These are phyloP conservation scores for Eumacrocentrus americanus DNA, from an alignment of 2,888 invertebrate species.

Conservation along the genomic window DNA sequence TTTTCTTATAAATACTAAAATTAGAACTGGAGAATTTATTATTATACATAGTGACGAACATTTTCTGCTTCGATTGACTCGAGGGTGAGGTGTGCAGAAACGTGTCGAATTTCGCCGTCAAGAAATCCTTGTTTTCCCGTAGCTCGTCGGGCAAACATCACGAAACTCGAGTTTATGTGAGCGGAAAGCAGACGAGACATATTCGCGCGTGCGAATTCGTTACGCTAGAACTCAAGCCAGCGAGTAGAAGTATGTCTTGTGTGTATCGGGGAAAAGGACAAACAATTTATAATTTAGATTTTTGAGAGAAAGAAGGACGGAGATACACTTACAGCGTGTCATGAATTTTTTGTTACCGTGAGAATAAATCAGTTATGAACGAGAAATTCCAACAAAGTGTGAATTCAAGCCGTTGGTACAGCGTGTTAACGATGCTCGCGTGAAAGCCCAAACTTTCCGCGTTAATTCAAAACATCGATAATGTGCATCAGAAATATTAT, in stretches of 20 bases:
- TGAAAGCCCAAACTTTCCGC: not conserved
- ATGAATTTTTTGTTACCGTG: conserved; percentile 1
- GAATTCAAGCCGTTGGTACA: conserved; percentile 10
- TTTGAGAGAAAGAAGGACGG: no score
- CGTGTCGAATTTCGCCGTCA: conserved; percentile 12
- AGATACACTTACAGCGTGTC: no score
- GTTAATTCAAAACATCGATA: not conserved
- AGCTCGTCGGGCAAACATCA: conserved; percentile 16
- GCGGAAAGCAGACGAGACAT: conserved; percentile 19
- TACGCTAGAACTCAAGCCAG: not conserved
- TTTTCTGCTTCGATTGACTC: no score
- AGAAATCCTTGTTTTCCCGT: conserved; percentile 34
- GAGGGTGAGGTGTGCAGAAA: not conserved
- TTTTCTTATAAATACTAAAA: no score
- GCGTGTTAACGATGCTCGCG: conserved; percentile 1
- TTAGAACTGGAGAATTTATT: no score
- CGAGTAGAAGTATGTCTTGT: not conserved
- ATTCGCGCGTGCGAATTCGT: not conserved
- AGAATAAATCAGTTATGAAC: not conserved
- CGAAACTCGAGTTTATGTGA: conserved; percentile 27
- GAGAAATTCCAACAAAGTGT: conserved; percentile 11
- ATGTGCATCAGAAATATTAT: no score
- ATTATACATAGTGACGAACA: no score
- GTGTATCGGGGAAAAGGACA: not conserved
- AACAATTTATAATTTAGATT: no score